Base-by-base conservation (phyloP, 1,140 invertebrate species). In the Physella acuta region DNA sequence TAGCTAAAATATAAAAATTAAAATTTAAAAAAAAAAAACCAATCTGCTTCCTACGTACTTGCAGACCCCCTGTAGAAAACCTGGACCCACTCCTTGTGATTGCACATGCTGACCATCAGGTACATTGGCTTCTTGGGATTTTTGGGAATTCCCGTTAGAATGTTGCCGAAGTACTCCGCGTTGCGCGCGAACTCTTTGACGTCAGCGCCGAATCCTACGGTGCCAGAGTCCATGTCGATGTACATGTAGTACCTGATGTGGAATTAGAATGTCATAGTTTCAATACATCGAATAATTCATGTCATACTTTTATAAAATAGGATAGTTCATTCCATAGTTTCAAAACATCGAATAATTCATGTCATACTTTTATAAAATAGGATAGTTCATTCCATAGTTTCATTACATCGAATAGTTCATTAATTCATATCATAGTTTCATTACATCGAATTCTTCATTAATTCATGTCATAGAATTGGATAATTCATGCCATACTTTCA, bases 171-270 rank as follows among this genome's bases (percentile, higher is more conserved):
- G 58, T n/a, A 60, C 58, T 31, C 26, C 8, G 58, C 33, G 14
- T 60, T 17, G 26, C 33, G 26, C 11, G 17, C 28, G 28, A 11
- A 33, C 3, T 14, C 14, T 8, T 4, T 60, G 14, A 60, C 58
- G 33, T 60, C 58, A 17, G 16, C 58, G 33, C 58, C 58, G 58
- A 60, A 60, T 3, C 58, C 30, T 3, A 60, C 33, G 4, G 11
- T 60, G 26, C 58, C 58, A 8, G 58, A 30, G 28, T 60, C 58
- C 58, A 60, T 60, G 58, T 60, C 58, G 17, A 60, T 31, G 33
- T 60, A 60, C 58, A 60, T 28, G 33, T 30, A 60, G 58, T n/a
- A 60, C 28, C 58, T 60, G 33, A 5, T 24, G 53, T n/a, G n/a
- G n/a, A n/a, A n/a, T n/a, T n/a, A n/a, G n/a, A n/a, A n/a, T n/a